Evolutionary conservation across 2,113 vertebrate species (phyloP), one percentile per base, ranked within the genome.

Genomic region (Parus major): DNA sequence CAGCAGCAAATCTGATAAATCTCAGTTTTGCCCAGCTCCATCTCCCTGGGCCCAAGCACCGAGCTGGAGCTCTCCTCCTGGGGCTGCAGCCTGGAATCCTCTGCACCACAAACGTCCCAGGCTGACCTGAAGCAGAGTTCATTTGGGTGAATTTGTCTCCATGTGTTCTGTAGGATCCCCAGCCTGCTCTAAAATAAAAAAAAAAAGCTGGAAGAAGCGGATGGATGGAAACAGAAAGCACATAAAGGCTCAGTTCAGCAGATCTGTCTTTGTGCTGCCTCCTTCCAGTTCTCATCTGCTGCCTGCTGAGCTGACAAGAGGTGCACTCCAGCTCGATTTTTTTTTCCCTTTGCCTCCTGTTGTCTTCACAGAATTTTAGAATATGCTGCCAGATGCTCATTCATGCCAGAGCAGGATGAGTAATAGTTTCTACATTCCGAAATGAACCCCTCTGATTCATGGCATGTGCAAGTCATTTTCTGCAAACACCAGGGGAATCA

Each of bases 381-480:
- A 71, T 61, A 86, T 23, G 76, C 93, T 93, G 85, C 94, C 95
- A 96, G 95, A 86, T 97, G 95, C 96, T 96, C 92, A 53, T 83
- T 97, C 93, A 90, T 82, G 93, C 95, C 95, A 95, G 94, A 94
- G 93, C 86, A 90, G 76, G 80, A 94, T 96, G 96, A 97, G 88
- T 93, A 95, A 96, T 95, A 56, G 92, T 94, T 92, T 88, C 93
- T 94, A 86, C 92, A 60, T 82, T 93, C 92, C 25, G 3, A 96
- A 96, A 94, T 61, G 94, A 96, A 90, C 90, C 71, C 88, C 90
- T 92, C 94, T 93, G 93, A 94, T 96, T 93, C 90, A 92, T 68
- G 88, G 60, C 42, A 75, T 50, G 69, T 56, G 72, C 93, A 65
- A 78, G 61, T 69, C 87, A 80, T 96, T 94, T 92, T 87, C 95